These are phyloP conservation scores for Zaprionus nigranus DNA, from an alignment of 1,140 invertebrate species.

Conservation along the genomic window DNA sequence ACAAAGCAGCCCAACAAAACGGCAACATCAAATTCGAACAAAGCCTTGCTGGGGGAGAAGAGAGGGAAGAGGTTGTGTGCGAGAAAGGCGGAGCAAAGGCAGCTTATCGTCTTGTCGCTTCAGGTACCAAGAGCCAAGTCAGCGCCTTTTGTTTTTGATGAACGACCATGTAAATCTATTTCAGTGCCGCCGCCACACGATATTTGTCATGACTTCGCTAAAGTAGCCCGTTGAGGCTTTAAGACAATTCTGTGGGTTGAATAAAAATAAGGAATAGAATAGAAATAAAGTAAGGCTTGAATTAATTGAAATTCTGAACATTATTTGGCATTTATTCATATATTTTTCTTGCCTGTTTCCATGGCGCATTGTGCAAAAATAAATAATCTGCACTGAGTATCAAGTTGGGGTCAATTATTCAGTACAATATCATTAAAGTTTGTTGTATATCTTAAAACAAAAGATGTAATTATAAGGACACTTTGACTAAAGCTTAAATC, in stretches of 20 bases:
- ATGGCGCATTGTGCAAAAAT: neutral
- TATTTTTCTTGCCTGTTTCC: constrained; percentile 5
- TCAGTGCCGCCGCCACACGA: constrained; percentile 37
- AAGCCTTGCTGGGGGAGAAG: constrained; percentile 17
- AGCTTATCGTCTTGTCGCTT: constrained; percentile 54
- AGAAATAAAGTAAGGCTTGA: constrained; percentile 36
- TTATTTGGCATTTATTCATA: constrained; percentile 38
- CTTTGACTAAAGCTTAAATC: neutral
- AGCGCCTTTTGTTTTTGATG: constrained; percentile 75
- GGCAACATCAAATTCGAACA: constrained; percentile 54
- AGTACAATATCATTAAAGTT: neutral
- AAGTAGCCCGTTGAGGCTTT: neutral
- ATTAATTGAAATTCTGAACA: constrained; percentile 69
- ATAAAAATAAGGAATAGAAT: neutral
- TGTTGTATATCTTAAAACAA: neutral
- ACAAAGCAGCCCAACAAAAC: constrained; percentile 40
- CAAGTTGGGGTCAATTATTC: constrained; percentile 20
- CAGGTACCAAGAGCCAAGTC: constrained; percentile 61
- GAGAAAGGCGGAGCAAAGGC: neutral
- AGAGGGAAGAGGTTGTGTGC: neutral
- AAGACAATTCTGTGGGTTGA: neutral
- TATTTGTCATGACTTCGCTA: constrained; percentile 36
- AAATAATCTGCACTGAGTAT: neutral
- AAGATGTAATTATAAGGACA: neutral
- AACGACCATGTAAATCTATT: constrained; percentile 77